Conservation (phyloP, 2,888 invertebrate species). For the Toxonevra muliebris region DNA sequence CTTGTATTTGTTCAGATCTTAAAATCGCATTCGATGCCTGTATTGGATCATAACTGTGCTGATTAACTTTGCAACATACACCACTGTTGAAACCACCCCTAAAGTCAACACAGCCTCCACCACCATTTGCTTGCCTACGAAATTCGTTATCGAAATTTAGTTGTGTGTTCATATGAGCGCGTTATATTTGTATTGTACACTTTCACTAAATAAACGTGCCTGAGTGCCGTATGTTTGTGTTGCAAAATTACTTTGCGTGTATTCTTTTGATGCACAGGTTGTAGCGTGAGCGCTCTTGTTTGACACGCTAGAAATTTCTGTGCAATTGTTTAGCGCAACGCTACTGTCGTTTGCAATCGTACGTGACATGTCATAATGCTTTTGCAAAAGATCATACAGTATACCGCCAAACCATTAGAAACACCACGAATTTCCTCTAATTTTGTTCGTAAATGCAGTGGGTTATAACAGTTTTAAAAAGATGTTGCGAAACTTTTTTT, state of each 20-base stretch:
- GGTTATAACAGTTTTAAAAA: no score
- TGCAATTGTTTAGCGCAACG: background rate
- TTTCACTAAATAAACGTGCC: background rate
- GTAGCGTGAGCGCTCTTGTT: background rate
- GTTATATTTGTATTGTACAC: no score
- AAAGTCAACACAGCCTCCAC: background rate
- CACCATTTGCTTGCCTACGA: background rate
- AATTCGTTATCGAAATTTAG: no score
- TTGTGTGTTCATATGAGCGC: background rate
- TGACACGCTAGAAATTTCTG: background rate
- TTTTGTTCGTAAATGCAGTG: no score
- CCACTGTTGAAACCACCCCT: background rate
- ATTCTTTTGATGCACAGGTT: background rate
- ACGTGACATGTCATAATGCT: no score
- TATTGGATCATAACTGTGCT: no score
- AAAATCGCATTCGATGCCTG: background rate
- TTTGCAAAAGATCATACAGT: no score
- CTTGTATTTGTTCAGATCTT: constrained; percentile 3
- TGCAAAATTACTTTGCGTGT: background rate
- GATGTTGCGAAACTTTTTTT: no score
- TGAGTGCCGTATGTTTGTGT: background rate
- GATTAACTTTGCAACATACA: background rate
- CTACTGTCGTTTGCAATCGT: background rate
- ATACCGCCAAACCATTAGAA: no score
- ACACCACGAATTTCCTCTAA: no score